A percentile compares a stretch with the other conserved stretches of the same genome.
Conservation (phyloP, 2,888 invertebrate species). For the Pycnomerus fuliginosus region DNA sequence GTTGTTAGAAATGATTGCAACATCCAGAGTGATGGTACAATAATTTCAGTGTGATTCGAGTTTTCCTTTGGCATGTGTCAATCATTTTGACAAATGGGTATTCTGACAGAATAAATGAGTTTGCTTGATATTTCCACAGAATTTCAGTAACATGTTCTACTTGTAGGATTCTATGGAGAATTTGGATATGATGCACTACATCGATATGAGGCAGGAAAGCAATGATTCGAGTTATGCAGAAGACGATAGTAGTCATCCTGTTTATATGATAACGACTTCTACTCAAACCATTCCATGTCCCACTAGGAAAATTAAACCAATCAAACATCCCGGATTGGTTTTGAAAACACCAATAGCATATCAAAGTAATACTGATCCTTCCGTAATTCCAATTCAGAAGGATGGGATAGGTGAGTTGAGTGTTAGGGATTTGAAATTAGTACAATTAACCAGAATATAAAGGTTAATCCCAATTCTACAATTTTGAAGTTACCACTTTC, state of each 20-base stretch:
- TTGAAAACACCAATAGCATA: constrained; percentile 77
- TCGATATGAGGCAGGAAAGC: constrained; percentile 50
- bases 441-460: too few relatives aligned
- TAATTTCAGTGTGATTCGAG: too few relatives aligned
- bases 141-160: constrained; percentile 2
- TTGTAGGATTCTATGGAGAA: constrained; percentile 50
- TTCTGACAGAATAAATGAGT: not conserved
- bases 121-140: constrained; percentile 25
- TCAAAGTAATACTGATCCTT: constrained; percentile 77
- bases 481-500: too few relatives aligned
- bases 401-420: constrained; percentile 86
- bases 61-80: too few relatives aligned
- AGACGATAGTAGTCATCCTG: constrained; percentile 51
- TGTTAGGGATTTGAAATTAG: too few relatives aligned
- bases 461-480: too few relatives aligned
- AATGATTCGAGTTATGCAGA: constrained; percentile 54
- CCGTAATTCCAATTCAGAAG: constrained; percentile 83
- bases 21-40: too few relatives aligned
- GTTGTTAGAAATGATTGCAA: not conserved
- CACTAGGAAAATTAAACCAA: constrained; percentile 68
- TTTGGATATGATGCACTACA: constrained; percentile 51
- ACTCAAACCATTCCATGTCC: constrained; percentile 59
- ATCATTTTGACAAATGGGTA: too few relatives aligned
- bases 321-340: constrained; percentile 72
- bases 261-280: constrained; percentile 56